A percentile compares a stretch with the other conserved stretches of the same genome.
Conservation (phyloP, 2,888 invertebrate species). For the Lasioglossum zephyrum region DNA sequence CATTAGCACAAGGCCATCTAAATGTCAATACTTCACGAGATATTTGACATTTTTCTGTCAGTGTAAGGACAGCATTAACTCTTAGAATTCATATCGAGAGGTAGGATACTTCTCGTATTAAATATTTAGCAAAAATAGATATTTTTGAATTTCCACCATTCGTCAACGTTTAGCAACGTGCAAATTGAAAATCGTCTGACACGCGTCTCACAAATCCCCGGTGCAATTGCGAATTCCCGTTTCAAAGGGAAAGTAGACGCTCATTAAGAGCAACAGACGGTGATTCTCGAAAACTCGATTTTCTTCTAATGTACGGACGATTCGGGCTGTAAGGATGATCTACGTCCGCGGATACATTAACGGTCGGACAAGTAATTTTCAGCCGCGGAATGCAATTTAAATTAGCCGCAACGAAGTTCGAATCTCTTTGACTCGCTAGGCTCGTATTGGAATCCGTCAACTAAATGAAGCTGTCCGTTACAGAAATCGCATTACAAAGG, state of each 20-base stretch:
- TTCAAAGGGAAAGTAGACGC: constrained; percentile 2
- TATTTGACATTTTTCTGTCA: too few species aligned
- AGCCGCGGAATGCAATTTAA: constrained; percentile 32
- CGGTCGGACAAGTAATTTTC: background rate
- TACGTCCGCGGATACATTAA: background rate
- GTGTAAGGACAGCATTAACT: too few species aligned
- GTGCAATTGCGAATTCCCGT: background rate
- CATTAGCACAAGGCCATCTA: too few species aligned
- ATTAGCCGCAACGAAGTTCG: constrained; percentile 32
- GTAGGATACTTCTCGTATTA: too few species aligned
- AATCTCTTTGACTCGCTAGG: constrained; percentile 39
- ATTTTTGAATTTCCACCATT: too few species aligned
- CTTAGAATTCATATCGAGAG: too few species aligned
- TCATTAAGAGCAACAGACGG: background rate
- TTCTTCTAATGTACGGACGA: background rate
- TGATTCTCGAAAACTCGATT: background rate
- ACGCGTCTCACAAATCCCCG: background rate
- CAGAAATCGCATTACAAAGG: constrained; percentile 42
- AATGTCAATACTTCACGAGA: too few species aligned
- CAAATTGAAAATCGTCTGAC: background rate
- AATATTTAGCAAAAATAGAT: too few species aligned
- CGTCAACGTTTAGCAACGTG: background rate
- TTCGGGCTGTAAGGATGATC: background rate
- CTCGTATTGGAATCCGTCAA: constrained; percentile 32
- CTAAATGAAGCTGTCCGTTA: constrained; percentile 54